Percentiles rank a stretch among this genome's conserved stretches.
phyloP scores from a whole-genome alignment of 2,888 invertebrate genomes.

The Apotomis turbidana region DNA sequence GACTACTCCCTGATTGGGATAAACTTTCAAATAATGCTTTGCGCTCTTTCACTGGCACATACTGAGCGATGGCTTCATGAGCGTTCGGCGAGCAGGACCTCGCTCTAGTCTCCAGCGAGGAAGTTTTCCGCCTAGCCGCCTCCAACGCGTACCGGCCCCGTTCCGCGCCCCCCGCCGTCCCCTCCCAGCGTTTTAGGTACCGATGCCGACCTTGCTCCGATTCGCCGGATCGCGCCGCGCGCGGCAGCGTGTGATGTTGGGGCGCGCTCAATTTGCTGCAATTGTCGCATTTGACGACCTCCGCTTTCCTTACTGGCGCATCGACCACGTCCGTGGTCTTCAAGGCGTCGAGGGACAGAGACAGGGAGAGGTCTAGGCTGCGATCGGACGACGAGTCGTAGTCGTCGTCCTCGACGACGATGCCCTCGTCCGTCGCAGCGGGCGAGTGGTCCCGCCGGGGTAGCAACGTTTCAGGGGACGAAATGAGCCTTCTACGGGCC shows the following conservation, averaged over 20 bases:
- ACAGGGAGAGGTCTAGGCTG: conserved; percentile 78
- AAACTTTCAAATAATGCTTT: conserved; percentile 88
- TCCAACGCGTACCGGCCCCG: conserved; percentile 72
- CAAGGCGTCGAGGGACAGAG: conserved; percentile 79
- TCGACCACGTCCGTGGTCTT: conserved; percentile 74
- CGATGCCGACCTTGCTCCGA: conserved; percentile 73
- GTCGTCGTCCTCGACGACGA: conserved; percentile 82
- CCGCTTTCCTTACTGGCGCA: conserved; percentile 72
- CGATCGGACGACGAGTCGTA: conserved; percentile 83
- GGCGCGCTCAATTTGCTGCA: conserved; percentile 70
- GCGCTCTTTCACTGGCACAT: conserved; percentile 88
- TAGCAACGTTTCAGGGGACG: conserved; percentile 71
- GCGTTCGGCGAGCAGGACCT: conserved; percentile 78
- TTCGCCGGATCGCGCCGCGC: conserved; percentile 69
- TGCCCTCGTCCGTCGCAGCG: conserved; percentile 81
- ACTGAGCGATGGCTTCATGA: conserved; percentile 81
- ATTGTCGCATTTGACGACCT: conserved; percentile 77
- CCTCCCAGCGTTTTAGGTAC: conserved; percentile 78
- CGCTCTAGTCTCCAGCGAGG: conserved; percentile 72
- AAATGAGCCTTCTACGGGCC: conserved; percentile 72
- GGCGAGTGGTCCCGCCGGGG: conserved; percentile 76
- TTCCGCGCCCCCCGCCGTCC: conserved; percentile 70
- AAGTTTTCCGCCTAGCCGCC: conserved; percentile 75
- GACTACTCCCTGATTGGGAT: conserved; percentile 84
- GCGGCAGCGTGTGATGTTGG: conserved; percentile 76